These are phyloP conservation scores for Mormyrops attenuatus DNA, from an alignment of 2,797 vertebrate species.

Conservation along the genomic window DNA sequence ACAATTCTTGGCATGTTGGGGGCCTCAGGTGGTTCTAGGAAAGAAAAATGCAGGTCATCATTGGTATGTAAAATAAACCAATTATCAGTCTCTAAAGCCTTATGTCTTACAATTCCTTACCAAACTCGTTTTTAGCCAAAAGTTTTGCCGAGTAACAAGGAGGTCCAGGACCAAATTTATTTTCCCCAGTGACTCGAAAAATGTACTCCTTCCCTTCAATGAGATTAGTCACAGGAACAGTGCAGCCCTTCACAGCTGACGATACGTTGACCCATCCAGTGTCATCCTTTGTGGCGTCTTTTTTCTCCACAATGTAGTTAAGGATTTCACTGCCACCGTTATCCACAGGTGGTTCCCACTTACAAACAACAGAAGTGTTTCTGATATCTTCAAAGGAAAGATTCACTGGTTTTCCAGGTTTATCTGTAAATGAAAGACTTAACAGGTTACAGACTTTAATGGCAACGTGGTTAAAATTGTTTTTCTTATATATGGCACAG, in stretches of 20 bases:
- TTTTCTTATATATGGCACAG: neutral
- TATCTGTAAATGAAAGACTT: constrained; percentile 61
- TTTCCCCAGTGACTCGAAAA: constrained; percentile 91
- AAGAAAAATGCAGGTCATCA: neutral
- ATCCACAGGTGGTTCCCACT: constrained; percentile 92
- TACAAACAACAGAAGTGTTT: constrained; percentile 86
- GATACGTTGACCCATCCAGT: constrained; percentile 84
- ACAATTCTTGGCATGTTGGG: constrained; percentile 85
- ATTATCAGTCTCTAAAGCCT: neutral
- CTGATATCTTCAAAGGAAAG: constrained; percentile 87
- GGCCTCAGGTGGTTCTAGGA: constrained; percentile 83
- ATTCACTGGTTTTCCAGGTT: constrained; percentile 83
- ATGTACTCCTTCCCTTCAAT: constrained; percentile 95
- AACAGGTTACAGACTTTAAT: neutral
- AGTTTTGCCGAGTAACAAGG: constrained; percentile 82
- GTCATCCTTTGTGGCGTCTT: constrained; percentile 89
- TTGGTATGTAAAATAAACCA: constrained; percentile 1
- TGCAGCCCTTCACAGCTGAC: constrained; percentile 80
- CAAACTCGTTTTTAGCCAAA: constrained; percentile 88
- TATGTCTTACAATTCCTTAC: constrained; percentile 59
- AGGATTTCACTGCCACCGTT: constrained; percentile 95
- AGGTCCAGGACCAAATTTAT: constrained; percentile 82
- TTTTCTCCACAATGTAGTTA: constrained; percentile 92
- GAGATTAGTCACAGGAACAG: constrained; percentile 83
- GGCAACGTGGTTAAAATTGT: neutral